phyloP scores from a whole-genome alignment of 2,888 invertebrate genomes.

The Netelia inedita region DNA sequence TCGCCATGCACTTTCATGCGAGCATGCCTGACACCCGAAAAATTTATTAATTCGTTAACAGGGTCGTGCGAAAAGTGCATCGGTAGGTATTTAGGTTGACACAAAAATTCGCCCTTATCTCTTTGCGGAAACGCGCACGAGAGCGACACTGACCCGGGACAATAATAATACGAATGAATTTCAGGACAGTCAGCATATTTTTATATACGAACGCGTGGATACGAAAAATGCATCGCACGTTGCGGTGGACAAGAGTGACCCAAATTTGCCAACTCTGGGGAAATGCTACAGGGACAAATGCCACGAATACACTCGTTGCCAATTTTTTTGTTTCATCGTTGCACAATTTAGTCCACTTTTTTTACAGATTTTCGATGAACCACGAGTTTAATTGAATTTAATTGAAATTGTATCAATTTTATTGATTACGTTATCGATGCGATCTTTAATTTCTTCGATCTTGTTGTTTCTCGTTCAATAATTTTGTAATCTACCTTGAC shows the following conservation, averaged over 20 bases:
- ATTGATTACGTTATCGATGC: not conserved
- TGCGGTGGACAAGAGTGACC: not conserved
- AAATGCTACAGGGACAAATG: not conserved
- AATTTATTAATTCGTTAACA: slow-evolving; percentile 50
- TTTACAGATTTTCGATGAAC: too few relatives aligned
- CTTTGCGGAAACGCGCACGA: slow-evolving; percentile 42
- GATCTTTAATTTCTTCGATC: not conserved
- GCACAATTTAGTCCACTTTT: not conserved
- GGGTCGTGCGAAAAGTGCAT: not conserved
- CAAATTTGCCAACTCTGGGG: not conserved
- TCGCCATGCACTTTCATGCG: not conserved
- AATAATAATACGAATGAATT: slow-evolving; percentile 20
- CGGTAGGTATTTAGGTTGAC: slow-evolving; percentile 1
- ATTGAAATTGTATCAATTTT: not conserved
- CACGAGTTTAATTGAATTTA: not conserved
- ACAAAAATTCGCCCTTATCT: slow-evolving; percentile 13
- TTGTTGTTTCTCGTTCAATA: not conserved
- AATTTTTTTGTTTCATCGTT: too few relatives aligned
- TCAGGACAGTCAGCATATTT: slow-evolving; percentile 1
- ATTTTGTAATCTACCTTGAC: not conserved
- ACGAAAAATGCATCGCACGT: not conserved
- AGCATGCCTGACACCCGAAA: slow-evolving; percentile 26
- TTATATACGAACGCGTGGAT: not conserved
- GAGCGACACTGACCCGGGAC: slow-evolving; percentile 53
- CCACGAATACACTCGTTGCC: not conserved